A percentile compares a stretch with the other conserved stretches of the same genome.
Conservation (phyloP, 2,797 vertebrate genomes). For the Ciconia nigra region DNA sequence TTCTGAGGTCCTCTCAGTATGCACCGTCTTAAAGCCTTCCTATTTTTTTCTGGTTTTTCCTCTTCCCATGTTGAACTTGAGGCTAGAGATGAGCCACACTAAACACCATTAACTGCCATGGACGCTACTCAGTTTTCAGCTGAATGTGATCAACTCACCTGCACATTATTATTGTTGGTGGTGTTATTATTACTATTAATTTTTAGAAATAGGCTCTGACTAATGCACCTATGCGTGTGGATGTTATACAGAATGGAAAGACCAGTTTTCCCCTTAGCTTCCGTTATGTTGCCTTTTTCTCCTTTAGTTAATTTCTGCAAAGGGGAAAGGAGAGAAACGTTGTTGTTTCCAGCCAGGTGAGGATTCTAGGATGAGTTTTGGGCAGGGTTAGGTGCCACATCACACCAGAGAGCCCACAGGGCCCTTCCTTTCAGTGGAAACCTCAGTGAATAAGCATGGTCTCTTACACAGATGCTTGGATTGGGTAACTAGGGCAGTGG, state of each 20-base stretch:
- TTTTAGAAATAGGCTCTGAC: conserved; percentile 11
- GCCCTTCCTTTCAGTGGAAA: background rate
- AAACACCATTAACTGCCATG: conserved; percentile 65
- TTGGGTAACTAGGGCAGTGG: background rate
- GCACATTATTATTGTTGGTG: background rate
- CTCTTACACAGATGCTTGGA: background rate
- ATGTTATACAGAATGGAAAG: background rate
- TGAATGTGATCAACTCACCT: conserved; percentile 32
- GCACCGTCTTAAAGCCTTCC: background rate
- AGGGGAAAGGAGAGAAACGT: background rate
- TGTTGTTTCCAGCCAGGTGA: background rate
- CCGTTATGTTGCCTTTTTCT: background rate
- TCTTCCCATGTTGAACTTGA: background rate
- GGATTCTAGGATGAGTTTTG: background rate
- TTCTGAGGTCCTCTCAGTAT: background rate
- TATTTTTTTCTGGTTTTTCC: background rate
- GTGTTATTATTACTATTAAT: background rate
- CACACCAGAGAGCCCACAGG: background rate
- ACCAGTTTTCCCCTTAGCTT: background rate
- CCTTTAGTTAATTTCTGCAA: background rate
- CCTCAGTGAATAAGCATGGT: background rate
- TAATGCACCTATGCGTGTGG: background rate
- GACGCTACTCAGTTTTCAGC: conserved; percentile 52
- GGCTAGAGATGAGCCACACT: conserved; percentile 39
- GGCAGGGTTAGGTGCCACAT: background rate